phyloP scores from a whole-genome alignment of 2,113 vertebrate genomes.

The Actenoides hombroni region DNA sequence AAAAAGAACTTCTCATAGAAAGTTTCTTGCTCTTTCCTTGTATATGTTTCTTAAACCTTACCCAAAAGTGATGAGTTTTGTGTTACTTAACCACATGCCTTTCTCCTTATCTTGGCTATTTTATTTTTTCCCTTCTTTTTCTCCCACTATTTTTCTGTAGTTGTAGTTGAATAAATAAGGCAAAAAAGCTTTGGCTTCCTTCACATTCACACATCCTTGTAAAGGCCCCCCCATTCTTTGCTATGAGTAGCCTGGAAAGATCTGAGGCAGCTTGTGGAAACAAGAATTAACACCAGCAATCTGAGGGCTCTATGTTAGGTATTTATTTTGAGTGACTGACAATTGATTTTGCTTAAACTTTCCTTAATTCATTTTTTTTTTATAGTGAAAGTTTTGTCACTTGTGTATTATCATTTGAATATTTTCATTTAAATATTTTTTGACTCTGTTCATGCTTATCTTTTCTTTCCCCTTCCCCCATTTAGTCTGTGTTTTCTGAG shows the following conservation, averaged over 20 bases:
- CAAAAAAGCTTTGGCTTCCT: background rate
- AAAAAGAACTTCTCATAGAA: background rate
- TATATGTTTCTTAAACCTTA: background rate
- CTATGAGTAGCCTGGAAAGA: background rate
- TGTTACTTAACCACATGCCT: background rate
- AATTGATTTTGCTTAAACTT: background rate
- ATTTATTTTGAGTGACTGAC: background rate
- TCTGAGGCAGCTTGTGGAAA: background rate
- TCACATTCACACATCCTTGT: background rate
- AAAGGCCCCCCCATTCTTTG: background rate
- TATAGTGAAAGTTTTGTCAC: background rate
- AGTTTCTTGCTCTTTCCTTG: background rate
- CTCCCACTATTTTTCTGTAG: background rate
- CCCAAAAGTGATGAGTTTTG: background rate
- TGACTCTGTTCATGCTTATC: background rate
- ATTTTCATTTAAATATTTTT: background rate
- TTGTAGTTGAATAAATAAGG: background rate
- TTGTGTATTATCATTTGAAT: background rate
- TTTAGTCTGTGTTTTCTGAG: slow-evolving; percentile 86
- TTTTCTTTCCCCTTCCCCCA: background rate
- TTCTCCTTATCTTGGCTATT: background rate
- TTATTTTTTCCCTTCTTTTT: background rate
- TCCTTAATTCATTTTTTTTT: background rate
- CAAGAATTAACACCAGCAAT: background rate
- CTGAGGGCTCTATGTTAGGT: background rate